Evolutionary conservation across 1,140 invertebrate genomes (phyloP), one percentile per base, ranked within the genome.

Genomic region (Caenorhabditis tropicalis): DNA sequence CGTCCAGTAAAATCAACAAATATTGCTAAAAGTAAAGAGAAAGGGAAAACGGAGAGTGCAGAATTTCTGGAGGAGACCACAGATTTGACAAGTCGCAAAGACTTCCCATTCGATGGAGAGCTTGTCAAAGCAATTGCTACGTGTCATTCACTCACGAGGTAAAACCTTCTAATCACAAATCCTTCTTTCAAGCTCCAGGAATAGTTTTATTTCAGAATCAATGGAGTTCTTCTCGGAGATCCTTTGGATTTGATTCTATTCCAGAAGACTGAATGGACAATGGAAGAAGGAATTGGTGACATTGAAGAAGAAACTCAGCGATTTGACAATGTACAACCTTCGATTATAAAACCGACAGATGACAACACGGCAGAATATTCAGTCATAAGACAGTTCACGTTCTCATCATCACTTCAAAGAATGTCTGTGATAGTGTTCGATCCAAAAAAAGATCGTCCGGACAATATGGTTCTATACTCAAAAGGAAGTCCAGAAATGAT

Each of bases 171-270:
- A 1, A 51, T 80, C 48, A 15, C 10, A 56, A 12, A 19, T 29
- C 39, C 29, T n/a, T n/a, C n/a, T n/a, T n/a, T n/a, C n/a, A n/a
- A 15, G 19, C 29, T 74, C 7, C 15, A 74, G 7, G 29, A 15
- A 6, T 3, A 10, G 16, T 53, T 43, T 43, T 12, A 6, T 36
- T 82, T 33, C 60, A 85, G 89, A 81, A 94, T 98, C 82, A 93
- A 97, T 87, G 94, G 94, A 0, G 92, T 94, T 88, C 91, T 98
- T 48, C 94, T 94, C 85, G 97, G 96, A 0, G 96, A 98, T 92
- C 97, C 96, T 6, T 92, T 99, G 51, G 97, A 98, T 91, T 91
- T 97, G 2, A 97, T 98, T 85, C 93, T 94, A 92, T 94, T 94
- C 90, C 90, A 93, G 81, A 31, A 93, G 19, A 93, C 93, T 21